A percentile compares a stretch with the other conserved stretches of the same genome.
Conservation (phyloP, 2,113 vertebrate genomes). For the Thymallus thymallus region DNA sequence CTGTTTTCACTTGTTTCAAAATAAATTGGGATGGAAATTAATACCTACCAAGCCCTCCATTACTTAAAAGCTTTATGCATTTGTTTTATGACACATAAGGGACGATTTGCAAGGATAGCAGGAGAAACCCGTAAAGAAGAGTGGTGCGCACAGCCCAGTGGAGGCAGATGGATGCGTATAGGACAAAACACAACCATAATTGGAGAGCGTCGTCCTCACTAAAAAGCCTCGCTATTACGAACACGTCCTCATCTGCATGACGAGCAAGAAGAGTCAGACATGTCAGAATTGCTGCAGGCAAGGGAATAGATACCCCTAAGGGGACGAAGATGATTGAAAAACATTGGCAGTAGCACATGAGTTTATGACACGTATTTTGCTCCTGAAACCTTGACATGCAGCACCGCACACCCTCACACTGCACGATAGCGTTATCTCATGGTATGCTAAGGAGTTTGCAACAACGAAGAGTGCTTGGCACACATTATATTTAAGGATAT, state of each 20-base stretch:
- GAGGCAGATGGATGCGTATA: constrained; percentile 53
- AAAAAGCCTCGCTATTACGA: too few relatives aligned
- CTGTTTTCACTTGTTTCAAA: too few relatives aligned
- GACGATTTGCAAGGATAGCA: background rate
- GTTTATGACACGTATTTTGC: background rate
- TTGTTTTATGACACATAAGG: background rate
- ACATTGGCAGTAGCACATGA: background rate
- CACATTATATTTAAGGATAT: background rate
- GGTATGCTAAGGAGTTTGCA: background rate
- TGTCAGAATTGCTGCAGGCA: background rate
- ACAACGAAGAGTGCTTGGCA: background rate
- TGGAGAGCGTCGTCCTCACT: constrained; percentile 29
- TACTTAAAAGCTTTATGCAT: too few relatives aligned
- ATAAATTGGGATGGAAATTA: too few relatives aligned
- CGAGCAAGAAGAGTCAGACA: background rate
- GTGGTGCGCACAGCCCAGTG: constrained; percentile 49
- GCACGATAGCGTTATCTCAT: background rate
- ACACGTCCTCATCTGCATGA: background rate
- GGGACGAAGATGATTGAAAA: constrained; percentile 25
- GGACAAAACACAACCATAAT: constrained; percentile 48
- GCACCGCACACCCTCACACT: background rate
- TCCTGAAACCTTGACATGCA: background rate
- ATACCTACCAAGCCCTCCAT: too few relatives aligned
- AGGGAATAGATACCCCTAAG: constrained; percentile 1
- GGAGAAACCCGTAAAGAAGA: background rate